A percentile compares a stretch with the other conserved stretches of the same genome.
phyloP scores from a whole-genome alignment of 2,888 invertebrate species.

The Argyresthia albistria region DNA sequence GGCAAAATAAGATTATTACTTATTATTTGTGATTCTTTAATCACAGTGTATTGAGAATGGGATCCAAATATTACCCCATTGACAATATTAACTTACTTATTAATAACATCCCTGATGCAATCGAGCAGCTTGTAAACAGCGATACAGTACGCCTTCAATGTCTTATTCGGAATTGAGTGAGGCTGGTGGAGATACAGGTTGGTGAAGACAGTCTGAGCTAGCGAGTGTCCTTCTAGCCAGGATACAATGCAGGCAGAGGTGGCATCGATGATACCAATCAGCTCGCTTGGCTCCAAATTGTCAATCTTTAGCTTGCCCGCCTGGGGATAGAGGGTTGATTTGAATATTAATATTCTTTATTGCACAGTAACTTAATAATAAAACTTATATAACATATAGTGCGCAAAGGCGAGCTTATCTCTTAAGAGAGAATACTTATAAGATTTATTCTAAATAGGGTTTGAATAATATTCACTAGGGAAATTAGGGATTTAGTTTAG shows the following conservation, averaged over 20 bases:
- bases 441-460: no score
- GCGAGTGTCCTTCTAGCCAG: constrained; percentile 96
- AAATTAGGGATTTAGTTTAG: no score
- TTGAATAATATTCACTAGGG: no score
- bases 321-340: constrained; percentile 53
- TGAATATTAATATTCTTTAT: no score
- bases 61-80: no score
- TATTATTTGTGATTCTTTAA: no score
- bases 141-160: constrained; percentile 88
- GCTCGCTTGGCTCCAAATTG: constrained; percentile 81
- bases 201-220: constrained; percentile 97
- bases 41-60: no score
- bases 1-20: no score
- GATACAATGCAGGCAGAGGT: constrained; percentile 95
- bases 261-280: constrained; percentile 95
- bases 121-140: constrained; percentile 91
- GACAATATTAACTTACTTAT: constrained; percentile 79
- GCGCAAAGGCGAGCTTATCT: no score
- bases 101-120: constrained; percentile 89
- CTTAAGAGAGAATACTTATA: no score
- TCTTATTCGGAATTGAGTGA: constrained; percentile 84
- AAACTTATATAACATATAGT: no score
- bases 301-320: constrained; percentile 84
- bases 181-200: constrained; percentile 96
- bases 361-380: no score